Percentiles rank a stretch among this genome's conserved stretches.
Conservation (phyloP, 2,113 vertebrate species). For the Strix uralensis region DNA sequence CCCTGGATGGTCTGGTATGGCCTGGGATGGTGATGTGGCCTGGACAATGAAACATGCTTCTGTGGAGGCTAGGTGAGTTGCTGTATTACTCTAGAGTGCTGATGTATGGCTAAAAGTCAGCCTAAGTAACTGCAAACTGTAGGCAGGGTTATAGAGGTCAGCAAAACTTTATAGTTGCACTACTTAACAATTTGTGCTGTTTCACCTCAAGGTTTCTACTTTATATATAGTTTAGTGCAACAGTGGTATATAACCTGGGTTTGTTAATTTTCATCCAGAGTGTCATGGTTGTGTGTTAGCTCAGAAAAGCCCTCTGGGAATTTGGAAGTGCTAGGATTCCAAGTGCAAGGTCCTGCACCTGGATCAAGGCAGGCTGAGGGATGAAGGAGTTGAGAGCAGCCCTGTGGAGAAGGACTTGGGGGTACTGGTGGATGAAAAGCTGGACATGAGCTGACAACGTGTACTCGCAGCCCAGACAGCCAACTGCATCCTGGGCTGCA, state of each 20-base stretch:
- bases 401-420: neutral
- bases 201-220: neutral
- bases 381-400: neutral
- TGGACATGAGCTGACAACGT: neutral
- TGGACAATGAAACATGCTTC: neutral
- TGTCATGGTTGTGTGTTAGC: neutral
- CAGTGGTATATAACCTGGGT: neutral
- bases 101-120: neutral
- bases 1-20: neutral
- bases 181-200: neutral
- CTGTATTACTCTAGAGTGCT: neutral
- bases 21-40: neutral
- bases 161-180: neutral
- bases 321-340: neutral
- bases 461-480: fast-evolving
- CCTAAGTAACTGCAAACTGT: neutral
- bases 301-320: neutral
- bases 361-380: too few species aligned
- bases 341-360: neutral
- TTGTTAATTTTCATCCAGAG: neutral
- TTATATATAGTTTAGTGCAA: neutral
- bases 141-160: neutral
- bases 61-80: neutral
- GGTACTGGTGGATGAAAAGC: neutral
- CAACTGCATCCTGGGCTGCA: neutral